phyloP scores from a whole-genome alignment of 35 echinoderm and acorn worm genomes.

The Diadema setosum region DNA sequence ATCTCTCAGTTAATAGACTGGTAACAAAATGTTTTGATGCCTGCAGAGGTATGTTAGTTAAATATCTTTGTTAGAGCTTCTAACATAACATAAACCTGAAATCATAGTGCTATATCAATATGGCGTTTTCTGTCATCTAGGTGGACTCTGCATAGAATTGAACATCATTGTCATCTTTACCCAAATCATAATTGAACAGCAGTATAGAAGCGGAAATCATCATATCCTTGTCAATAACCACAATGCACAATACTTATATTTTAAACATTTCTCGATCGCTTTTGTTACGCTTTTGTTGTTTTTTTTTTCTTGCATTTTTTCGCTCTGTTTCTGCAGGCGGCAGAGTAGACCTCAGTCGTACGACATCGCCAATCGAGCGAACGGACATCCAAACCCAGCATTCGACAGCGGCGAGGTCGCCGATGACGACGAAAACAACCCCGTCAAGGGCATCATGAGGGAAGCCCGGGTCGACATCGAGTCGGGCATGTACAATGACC shows the following conservation, averaged over 20 bases:
- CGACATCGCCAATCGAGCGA: not conserved
- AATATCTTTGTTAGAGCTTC: no score
- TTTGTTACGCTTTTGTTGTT: not conserved
- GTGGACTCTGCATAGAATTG: no score
- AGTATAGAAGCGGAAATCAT: not conserved
- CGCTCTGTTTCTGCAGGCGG: not conserved
- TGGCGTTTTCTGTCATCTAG: no score
- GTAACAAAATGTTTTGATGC: no score
- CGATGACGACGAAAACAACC: conserved; percentile 13
- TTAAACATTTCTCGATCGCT: not conserved
- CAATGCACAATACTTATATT: no score
- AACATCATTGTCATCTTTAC: no score
- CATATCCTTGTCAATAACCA: no score
- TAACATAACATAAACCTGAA: no score
- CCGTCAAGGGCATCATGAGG: not conserved
- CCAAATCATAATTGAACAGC: not conserved
- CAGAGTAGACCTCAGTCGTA: not conserved
- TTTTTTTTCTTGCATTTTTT: not conserved
- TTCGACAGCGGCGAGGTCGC: conserved; percentile 15
- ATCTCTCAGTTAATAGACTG: no score
- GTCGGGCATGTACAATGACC: not conserved
- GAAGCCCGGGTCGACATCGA: not conserved
- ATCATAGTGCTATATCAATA: no score
- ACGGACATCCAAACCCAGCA: not conserved
- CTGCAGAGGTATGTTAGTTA: no score